These are phyloP conservation scores for Loripinus fragilis DNA, from an alignment of 2,888 invertebrate genomes.

Conservation along the genomic window DNA sequence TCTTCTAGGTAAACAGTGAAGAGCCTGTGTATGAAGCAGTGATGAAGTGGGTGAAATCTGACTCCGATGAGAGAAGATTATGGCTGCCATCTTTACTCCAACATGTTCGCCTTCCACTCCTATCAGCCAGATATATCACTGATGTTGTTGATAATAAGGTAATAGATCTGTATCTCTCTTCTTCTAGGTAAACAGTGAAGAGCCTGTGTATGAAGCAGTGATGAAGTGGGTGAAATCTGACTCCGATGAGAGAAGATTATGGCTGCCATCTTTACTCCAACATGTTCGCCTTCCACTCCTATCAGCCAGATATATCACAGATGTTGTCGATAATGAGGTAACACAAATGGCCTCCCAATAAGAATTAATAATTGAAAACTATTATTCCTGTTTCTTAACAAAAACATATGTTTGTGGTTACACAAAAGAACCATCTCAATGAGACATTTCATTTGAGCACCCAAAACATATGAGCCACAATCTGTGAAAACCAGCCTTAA, in stretches of 20 bases:
- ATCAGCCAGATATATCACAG: conserved; percentile 80
- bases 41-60: no score
- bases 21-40: conserved; percentile 80
- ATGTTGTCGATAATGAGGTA: conserved; percentile 81
- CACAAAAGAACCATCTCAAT: no score
- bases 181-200: conserved; percentile 36
- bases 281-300: conserved; percentile 80
- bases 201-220: conserved; percentile 80
- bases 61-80: conserved; percentile 64
- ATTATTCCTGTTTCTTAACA: no score
- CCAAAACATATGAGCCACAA: no score
- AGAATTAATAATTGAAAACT: no score
- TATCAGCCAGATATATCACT: conserved; percentile 80
- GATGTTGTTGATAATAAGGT: conserved; percentile 82
- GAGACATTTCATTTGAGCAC: no score
- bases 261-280: conserved; percentile 74
- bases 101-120: conserved; percentile 79
- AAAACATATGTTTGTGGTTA: no score
- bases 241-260: conserved; percentile 64
- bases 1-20: no score
- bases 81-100: conserved; percentile 76
- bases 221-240: conserved; percentile 80
- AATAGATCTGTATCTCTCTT: no score
- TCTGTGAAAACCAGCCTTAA: no score
- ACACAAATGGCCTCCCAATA: no score